Base-by-base conservation (phyloP, 2,888 invertebrate species). In the Balanococcus diminutus region DNA sequence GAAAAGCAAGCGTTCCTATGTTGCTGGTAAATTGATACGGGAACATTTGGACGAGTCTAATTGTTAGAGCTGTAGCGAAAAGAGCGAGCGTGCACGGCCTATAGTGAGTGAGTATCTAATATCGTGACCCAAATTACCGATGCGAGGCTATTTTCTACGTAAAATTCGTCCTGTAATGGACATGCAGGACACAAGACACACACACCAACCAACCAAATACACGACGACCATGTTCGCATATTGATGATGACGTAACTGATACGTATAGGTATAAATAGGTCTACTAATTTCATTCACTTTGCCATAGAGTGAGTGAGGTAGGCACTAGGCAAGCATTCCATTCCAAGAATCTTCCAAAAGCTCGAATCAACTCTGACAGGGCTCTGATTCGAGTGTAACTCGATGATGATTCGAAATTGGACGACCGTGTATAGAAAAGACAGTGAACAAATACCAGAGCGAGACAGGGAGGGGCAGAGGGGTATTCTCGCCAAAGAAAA, bases 121-220 rank as follows among this genome's bases (percentile, higher is more conserved):
- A 56, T 56, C 56, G 56, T 56, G 56, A 56, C 56, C 56, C 56
- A 56, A 56, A 56, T 56, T 56, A 56, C 56, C 56, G 56, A 56
- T 22, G 9, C 46, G 56, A 46, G 46, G 5, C 11, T 4, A n/a
- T n/a, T 11, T 2, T 16, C 11, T 3, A 4, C 16, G 16, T 46
- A n/a, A n/a, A n/a, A n/a, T n/a, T n/a, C 36, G 36, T 36, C 36
- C 8, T 36, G 22, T 56, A 5, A n/a, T 1, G 46, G 42, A 5
- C n/a, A 2, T 56, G 11, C n/a, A 0, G 46, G 42, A 5, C n/a
- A 2, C 16, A 46, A 46, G 5, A 3, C n/a, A 46, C 46, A 5
- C 16, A 46, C n/a, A n/a, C 46, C 16, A n/a, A n/a, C n/a, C 16
- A 4, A 14, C n/a, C n/a, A 0, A 3, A n/a, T 16, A 22, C 5